Evolutionary conservation across 53 echinoderm and acorn worm species (phyloP), one percentile per base, ranked within the genome.

Genomic region (Stichopus horrens): DNA sequence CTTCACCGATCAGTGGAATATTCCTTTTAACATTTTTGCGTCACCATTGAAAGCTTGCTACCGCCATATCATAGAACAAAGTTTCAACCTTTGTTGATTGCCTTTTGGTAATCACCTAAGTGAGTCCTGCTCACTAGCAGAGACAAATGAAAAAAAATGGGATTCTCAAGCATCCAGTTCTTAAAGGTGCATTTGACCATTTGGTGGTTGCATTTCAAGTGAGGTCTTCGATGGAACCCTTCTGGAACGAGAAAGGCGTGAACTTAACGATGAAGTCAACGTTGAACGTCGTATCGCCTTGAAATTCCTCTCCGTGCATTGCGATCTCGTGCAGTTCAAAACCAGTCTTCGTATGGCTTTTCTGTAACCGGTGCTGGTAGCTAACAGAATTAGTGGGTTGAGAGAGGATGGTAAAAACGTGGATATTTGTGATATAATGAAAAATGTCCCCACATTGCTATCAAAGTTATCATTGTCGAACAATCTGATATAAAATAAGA

Each of bases 321-420:
- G 53, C 5, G 4, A 58, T 37, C 37, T 37, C 37, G 37, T 37
- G 18, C 57, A 81, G 55, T 5, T 37, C 6, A 52, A 7, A 77
- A 23, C 13, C 14, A 23, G 55, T 5, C 58, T 22, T 0, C 55
- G 23, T 18, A 81, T 19, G 20, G 55, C 55, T 23, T 53, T 81
- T 56, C 81, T 57, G 57, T 81, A 81, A 9, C 81, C 81, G 4
- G 81, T 81, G 57, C 81, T 81, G 20, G 81, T 81, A 1, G 58
- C 23, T 7, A 81, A 81, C 19, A 81, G 57, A 21, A 81, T 81
- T 7, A 81, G 16, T 3, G 81, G 81, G 22, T 81, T 81, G 18
- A 81, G 21, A 58, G 81, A 18, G 4, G 81, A 9, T 0, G 81
- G 57, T 8, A 81, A 21, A 19, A 56, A 81, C 57, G 57, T 81